A percentile compares a stretch with the other conserved stretches of the same genome.
phyloP scores from a whole-genome alignment of 2,888 invertebrate genomes.

The Habroteleia sp. region DNA sequence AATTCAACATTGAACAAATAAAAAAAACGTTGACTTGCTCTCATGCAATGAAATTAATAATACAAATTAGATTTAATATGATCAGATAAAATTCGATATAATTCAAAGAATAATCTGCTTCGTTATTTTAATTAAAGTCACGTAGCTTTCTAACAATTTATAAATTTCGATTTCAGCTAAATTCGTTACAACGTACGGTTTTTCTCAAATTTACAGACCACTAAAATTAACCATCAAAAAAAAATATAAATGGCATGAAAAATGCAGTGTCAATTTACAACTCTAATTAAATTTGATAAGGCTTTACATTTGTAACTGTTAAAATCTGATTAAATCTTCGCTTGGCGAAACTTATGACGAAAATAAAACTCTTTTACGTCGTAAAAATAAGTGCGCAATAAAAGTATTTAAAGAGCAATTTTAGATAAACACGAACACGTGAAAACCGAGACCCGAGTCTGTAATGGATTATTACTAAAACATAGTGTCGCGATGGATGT shows the following conservation, averaged over 20 bases:
- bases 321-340: constrained; percentile 18
- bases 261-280: constrained; percentile 13
- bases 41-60: too few relatives aligned
- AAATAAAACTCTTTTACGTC: constrained; percentile 20
- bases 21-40: too few relatives aligned
- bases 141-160: constrained; percentile 12
- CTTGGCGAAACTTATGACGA: constrained; percentile 17
- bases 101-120: too few relatives aligned
- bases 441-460: not conserved
- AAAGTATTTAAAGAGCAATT: constrained; percentile 40
- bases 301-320: not conserved
- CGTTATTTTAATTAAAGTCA: constrained; percentile 25
- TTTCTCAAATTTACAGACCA: constrained; percentile 8
- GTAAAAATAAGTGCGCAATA: constrained; percentile 21
- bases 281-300: constrained; percentile 22
- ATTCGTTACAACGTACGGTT: constrained; percentile 1
- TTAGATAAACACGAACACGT: constrained; percentile 21
- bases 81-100: too few relatives aligned
- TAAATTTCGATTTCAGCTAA: constrained; percentile 5
- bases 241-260: constrained; percentile 6
- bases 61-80: too few relatives aligned
- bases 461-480: constrained; percentile 26
- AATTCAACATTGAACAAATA: too few relatives aligned
- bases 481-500: constrained; percentile 9
- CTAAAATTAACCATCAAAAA: constrained; percentile 1